Conservation (phyloP, 2,888 invertebrate genomes). For the Hypselothyrea guttata region DNA sequence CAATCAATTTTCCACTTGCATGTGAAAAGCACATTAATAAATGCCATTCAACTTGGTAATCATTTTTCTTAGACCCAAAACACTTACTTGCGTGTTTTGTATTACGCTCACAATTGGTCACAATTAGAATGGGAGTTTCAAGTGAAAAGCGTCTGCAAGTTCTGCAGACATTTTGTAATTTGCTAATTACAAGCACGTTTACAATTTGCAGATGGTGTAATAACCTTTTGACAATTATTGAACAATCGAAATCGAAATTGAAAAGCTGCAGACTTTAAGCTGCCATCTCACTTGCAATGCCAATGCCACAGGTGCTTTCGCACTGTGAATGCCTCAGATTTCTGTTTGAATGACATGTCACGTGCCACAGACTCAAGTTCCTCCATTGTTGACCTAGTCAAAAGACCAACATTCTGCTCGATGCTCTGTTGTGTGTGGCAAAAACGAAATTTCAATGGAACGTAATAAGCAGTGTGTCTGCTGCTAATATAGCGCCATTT, state of each 20-base stretch:
- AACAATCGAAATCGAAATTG: slow-evolving; percentile 1
- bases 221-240: not conserved
- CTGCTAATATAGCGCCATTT: slow-evolving; percentile 1
- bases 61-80: slow-evolving; percentile 19
- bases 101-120: slow-evolving; percentile 14
- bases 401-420: no score
- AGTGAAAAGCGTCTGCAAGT: not conserved
- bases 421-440: no score
- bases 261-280: no score
- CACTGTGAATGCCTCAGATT: no score
- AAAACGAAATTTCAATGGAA: no score
- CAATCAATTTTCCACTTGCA: slow-evolving; percentile 47
- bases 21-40: slow-evolving; percentile 43
- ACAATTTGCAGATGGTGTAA: no score
- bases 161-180: no score
- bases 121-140: not conserved
- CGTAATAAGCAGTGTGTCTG: not conserved
- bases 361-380: no score
- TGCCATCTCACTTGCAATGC: no score
- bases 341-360: no score
- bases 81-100: slow-evolving; percentile 12
- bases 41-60: slow-evolving; percentile 30
- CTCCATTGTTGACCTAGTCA: no score
- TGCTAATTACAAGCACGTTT: not conserved
- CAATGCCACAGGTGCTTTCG: no score